Conservation (phyloP, 2,888 invertebrate genomes). For the Notodonta ziczac region DNA sequence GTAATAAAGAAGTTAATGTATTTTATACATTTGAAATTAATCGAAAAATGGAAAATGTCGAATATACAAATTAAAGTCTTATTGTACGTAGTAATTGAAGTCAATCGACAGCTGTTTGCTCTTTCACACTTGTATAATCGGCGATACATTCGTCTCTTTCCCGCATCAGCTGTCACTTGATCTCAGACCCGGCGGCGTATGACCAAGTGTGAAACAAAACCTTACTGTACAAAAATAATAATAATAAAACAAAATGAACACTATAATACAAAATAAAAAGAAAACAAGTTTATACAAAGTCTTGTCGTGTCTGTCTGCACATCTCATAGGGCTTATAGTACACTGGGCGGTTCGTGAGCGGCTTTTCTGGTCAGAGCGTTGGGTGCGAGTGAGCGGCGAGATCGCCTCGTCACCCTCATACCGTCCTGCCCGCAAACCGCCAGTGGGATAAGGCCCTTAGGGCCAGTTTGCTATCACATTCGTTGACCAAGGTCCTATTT, state of each 20-base stretch:
- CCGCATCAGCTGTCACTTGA: constrained; percentile 21
- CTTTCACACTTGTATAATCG: constrained; percentile 7
- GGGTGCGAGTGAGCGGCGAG: no score
- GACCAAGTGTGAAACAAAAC: constrained; percentile 69
- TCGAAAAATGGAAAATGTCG: constrained; percentile 46
- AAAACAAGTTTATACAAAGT: constrained; percentile 62
- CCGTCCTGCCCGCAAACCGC: no score
- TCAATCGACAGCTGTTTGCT: constrained; percentile 25
- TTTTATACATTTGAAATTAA: constrained; percentile 56
- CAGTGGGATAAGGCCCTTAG: constrained; percentile 13
- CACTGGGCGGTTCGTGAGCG: no score
- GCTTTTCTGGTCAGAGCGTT: no score
- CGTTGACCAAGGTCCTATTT: constrained; percentile 15
- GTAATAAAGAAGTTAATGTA: constrained; percentile 44
- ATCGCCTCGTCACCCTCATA: no score
- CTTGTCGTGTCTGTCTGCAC: constrained; percentile 45
- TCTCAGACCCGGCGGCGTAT: constrained; percentile 31
- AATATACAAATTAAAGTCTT: constrained; percentile 60
- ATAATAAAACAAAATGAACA: constrained; percentile 60
- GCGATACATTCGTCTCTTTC: constrained; percentile 10
- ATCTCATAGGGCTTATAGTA: constrained; percentile 36
- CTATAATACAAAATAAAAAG: constrained; percentile 70
- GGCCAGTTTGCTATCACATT: constrained; percentile 37
- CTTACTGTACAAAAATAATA: constrained; percentile 68
- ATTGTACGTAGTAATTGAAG: constrained; percentile 33